These are phyloP conservation scores for Clinocottus analis DNA, from an alignment of 2,113 vertebrate genomes.

Conservation along the genomic window DNA sequence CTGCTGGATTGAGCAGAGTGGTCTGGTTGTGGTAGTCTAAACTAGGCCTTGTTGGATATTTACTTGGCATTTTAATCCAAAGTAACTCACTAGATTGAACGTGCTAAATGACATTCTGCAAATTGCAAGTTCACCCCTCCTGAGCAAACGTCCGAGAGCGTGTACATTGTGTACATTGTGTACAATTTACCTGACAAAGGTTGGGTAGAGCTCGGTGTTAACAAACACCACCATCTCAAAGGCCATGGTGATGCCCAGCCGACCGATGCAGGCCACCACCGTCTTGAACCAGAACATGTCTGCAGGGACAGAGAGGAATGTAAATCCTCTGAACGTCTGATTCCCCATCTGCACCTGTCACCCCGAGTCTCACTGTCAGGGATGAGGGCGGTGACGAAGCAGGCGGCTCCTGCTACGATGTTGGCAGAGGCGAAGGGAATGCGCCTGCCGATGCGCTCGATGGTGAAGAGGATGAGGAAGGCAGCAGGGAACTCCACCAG, in stretches of 20 bases:
- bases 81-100: no score
- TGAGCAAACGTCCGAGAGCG: no score
- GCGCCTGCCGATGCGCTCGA: slow-evolving; percentile 89
- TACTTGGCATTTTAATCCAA: neutral
- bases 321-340: neutral
- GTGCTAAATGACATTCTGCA: no score
- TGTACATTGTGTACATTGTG: neutral
- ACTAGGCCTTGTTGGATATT: neutral
- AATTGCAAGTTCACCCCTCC: neutral
- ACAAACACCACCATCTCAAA: slow-evolving; percentile 95
- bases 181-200: slow-evolving; percentile 85
- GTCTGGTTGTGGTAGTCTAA: neutral
- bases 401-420: slow-evolving; percentile 84
- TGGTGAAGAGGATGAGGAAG: slow-evolving; percentile 90
- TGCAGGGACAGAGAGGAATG: slow-evolving; percentile 61
- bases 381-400: slow-evolving; percentile 88
- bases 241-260: slow-evolving; percentile 92
- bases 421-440: slow-evolving; percentile 90
- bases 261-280: slow-evolving; percentile 87
- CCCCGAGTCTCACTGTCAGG: slow-evolving; percentile 87
- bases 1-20: neutral
- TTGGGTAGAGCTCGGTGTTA: slow-evolving; percentile 93
- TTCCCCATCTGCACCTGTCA: neutral
- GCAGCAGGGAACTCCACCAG: slow-evolving; percentile 90
- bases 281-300: slow-evolving; percentile 89